Conservation (phyloP, 2,888 invertebrate genomes). For the Tipula confusa region DNA sequence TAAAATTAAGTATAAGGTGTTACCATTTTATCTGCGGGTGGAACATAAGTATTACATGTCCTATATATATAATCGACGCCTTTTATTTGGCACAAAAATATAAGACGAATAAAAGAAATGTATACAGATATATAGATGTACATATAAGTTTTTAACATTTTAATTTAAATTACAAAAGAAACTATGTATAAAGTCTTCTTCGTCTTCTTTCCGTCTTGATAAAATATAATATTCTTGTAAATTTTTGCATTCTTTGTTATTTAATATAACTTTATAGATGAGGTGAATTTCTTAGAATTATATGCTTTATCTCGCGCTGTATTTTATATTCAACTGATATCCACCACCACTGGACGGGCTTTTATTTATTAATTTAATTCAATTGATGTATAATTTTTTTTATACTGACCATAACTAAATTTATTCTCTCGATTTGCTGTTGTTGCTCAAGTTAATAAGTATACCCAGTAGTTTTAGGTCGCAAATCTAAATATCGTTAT, state of each 20-base stretch:
- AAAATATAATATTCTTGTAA: background rate
- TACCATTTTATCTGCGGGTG: background rate
- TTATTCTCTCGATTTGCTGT: background rate
- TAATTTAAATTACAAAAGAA: background rate
- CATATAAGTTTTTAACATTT: background rate
- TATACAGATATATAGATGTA: background rate
- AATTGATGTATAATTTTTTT: background rate
- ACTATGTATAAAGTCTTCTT: background rate
- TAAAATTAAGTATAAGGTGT: background rate
- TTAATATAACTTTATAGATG: background rate
- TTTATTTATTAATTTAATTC: background rate
- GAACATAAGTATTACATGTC: background rate
- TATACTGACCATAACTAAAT: background rate
- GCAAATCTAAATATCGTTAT: background rate
- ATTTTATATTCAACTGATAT: background rate
- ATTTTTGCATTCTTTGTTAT: conserved; percentile 9
- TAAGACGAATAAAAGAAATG: background rate
- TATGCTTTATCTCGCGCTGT: background rate
- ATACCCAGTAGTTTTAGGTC: background rate
- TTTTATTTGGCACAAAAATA: background rate
- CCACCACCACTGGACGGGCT: background rate
- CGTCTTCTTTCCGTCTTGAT: background rate
- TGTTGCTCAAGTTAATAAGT: background rate
- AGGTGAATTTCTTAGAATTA: background rate
- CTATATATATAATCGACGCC: background rate